Evolutionary conservation across 2,888 invertebrate genomes (phyloP).

Genomic region (Neoitamus cyanurus): DNA sequence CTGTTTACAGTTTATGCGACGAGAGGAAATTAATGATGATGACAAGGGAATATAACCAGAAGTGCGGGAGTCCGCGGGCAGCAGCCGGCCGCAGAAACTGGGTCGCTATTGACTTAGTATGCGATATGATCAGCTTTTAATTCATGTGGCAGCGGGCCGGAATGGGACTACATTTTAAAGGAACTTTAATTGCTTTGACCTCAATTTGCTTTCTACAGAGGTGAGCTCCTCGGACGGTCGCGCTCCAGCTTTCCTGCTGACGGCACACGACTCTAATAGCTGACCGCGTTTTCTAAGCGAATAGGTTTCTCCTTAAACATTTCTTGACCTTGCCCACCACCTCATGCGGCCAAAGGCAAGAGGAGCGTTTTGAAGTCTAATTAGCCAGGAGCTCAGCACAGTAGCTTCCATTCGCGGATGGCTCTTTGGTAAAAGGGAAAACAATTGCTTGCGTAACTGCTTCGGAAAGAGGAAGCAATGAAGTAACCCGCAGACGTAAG

Average conservation of each 20-base stretch:
- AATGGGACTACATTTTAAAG: slow-evolving; percentile 21
- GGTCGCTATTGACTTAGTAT: slow-evolving; percentile 26
- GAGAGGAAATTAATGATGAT: slow-evolving; percentile 44
- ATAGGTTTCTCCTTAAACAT: background rate
- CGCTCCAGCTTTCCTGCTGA: background rate
- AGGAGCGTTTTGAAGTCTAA: background rate
- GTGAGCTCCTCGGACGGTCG: background rate
- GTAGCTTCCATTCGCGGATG: too few species aligned
- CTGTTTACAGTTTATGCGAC: background rate
- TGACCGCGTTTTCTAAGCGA: background rate
- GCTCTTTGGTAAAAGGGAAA: background rate
- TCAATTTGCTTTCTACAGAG: slow-evolving; percentile 5
- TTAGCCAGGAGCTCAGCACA: too few species aligned
- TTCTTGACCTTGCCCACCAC: background rate
- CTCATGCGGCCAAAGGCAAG: background rate
- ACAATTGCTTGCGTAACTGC: background rate
- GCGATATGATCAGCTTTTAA: slow-evolving; percentile 36
- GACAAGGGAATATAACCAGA: slow-evolving; percentile 40
- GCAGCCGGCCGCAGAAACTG: background rate
- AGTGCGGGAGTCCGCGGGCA: slow-evolving; percentile 33
- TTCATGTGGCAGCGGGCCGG: slow-evolving; percentile 3
- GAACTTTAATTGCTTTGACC: slow-evolving; percentile 38
- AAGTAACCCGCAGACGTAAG: background rate
- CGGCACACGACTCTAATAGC: background rate
- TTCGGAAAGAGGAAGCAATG: background rate